Conservation (phyloP, 2,113 vertebrate species). For the Phocoena sinus region DNA sequence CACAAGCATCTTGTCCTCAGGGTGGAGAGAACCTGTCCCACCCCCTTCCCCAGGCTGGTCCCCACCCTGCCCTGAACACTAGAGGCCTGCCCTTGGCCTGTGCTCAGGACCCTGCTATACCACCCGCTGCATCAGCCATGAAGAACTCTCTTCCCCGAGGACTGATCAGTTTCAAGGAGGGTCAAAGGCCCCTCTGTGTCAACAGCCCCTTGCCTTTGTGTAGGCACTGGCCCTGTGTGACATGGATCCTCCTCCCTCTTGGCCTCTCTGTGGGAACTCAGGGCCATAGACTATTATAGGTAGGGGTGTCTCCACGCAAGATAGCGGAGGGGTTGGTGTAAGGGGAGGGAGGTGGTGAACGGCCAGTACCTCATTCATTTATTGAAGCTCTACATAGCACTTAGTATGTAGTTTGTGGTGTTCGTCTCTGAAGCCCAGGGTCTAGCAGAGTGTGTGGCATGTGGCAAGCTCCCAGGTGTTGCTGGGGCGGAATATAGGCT, state of each 20-base stretch:
- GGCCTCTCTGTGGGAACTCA: not conserved
- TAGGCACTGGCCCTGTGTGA: not conserved
- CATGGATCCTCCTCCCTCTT: not conserved
- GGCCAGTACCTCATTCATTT: not conserved
- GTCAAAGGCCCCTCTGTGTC: not conserved
- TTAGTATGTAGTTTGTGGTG: not conserved
- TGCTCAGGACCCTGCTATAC: not conserved
- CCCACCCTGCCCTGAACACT: not conserved
- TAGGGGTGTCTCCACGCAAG: not conserved
- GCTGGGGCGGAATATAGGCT: not conserved
- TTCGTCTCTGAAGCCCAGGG: not conserved
- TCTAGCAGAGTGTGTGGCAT: rapidly evolving
- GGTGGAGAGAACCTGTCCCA: not conserved
- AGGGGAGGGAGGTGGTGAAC: not conserved
- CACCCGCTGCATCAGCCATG: too few relatives aligned
- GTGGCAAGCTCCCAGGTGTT: not conserved
- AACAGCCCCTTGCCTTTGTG: not conserved
- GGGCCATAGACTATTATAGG: not conserved
- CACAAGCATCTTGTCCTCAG: not conserved
- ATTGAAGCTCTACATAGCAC: not conserved
- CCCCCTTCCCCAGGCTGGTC: not conserved
- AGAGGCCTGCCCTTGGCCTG: not conserved
- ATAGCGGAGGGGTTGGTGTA: not conserved
- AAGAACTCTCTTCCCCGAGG: not conserved
- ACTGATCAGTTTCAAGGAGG: too few relatives aligned